Percentiles rank a stretch among this genome's conserved stretches.
phyloP scores from a whole-genome alignment of 2,888 invertebrate genomes.

The Odontocerum albicorne region DNA sequence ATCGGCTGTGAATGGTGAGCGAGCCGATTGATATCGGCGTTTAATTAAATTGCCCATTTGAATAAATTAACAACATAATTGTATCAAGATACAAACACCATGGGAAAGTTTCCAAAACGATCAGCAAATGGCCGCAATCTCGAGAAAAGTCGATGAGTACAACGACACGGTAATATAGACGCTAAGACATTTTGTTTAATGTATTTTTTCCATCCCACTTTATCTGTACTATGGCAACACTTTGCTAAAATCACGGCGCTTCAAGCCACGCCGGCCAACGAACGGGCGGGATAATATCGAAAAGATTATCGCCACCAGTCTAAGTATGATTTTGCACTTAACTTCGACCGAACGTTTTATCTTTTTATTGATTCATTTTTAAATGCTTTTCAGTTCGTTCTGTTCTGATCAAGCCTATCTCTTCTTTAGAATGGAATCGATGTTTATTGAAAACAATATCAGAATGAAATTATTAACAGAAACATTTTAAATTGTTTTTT shows the following conservation, averaged over 20 bases:
- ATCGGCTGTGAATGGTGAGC: slow-evolving; percentile 17
- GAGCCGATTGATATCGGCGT: slow-evolving; percentile 24
- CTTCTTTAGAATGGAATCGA: too few relatives aligned
- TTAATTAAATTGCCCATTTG: slow-evolving; percentile 35
- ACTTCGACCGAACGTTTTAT: slow-evolving; percentile 2
- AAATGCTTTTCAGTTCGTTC: too few relatives aligned
- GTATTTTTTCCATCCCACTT: neutral
- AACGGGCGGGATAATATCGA: too few relatives aligned
- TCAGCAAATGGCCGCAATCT: too few relatives aligned
- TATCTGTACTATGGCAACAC: neutral
- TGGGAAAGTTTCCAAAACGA: slow-evolving; percentile 27
- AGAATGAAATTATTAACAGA: too few relatives aligned
- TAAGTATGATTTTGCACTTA: neutral
- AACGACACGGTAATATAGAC: too few relatives aligned
- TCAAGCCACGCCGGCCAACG: too few relatives aligned
- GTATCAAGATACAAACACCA: slow-evolving; percentile 26
- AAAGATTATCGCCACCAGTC: neutral
- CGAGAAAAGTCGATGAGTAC: too few relatives aligned
- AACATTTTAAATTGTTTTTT: too few relatives aligned
- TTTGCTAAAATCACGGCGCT: too few relatives aligned
- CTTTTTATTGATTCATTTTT: slow-evolving; percentile 5
- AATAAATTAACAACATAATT: slow-evolving; percentile 34
- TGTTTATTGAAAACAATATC: too few relatives aligned
- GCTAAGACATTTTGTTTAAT: neutral
- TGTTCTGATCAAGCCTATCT: too few relatives aligned